Evolutionary conservation across 2,797 vertebrate genomes (phyloP), one percentile per base, ranked within the genome.

Genomic region (Denticeps clupeoides): DNA sequence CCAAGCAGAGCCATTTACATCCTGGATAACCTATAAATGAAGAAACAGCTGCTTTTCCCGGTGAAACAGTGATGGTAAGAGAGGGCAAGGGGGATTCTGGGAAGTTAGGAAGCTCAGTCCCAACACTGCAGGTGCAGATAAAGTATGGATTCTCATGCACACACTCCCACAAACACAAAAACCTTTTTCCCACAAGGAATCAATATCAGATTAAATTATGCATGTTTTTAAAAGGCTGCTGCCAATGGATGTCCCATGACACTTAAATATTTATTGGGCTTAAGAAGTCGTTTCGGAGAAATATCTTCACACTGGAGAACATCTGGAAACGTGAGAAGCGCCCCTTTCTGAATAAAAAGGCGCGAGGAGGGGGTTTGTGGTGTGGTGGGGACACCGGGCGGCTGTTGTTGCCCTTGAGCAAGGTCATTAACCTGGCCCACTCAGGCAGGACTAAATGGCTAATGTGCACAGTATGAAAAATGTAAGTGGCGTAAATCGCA

Each of bases 401-500:
- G 52, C 58, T 51, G 37, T 44, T 24, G 33, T 7, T 74, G 74
- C 66, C 76, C 78, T 82, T 82, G 75, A 77, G 65, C 59, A 77
- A 74, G 64, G 75, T 77, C 71, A 67, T 75, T 69, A 75, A 78
- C 68, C 65, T 59, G 62, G 61, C 32, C 59, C 47, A 47, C 61
- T 79, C 72, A 72, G 69, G 57, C 76, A 68, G 56, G 41, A 56
- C 77, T 75, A 76, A 82, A 71, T 56, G 41, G 19, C 64, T 81
- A 82, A 80, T 76, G 68, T 59, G 71, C 68, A 23, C 64, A 66
- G 68, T 71, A 69, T 76, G 64, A 80, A 74, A 73, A 73, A 78
- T 70, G 62, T 77, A 73, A 78, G 71, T 78, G 71, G 65, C 67
- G 72, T 72, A 71, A 78, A 83, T 78, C 74, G 67, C 63, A 71